These are phyloP conservation scores for Ormia ochracea DNA, from an alignment of 2,888 invertebrate species.

Conservation along the genomic window DNA sequence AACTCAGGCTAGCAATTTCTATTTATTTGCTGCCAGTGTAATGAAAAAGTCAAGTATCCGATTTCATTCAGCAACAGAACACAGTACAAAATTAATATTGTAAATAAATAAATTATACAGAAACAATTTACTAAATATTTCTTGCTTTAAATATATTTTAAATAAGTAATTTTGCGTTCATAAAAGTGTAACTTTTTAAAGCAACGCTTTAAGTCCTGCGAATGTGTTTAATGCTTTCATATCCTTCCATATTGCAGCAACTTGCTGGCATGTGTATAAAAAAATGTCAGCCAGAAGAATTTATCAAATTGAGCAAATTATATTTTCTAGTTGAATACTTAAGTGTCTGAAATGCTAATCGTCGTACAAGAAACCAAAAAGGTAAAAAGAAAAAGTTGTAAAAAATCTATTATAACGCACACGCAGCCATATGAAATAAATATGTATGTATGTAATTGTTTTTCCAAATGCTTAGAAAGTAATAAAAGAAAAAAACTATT, in stretches of 20 bases:
- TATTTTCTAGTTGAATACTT: slow-evolving; percentile 20
- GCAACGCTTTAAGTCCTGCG: too few species aligned
- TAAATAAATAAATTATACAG: too few species aligned
- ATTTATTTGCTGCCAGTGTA: too few species aligned
- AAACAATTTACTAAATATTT: too few species aligned
- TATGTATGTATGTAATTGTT: background rate
- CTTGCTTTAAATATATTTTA: too few species aligned
- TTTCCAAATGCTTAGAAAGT: slow-evolving; percentile 33
- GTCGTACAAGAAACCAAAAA: slow-evolving; percentile 11
- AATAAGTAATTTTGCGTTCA: too few species aligned
- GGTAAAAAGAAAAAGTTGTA: background rate
- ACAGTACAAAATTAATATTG: too few species aligned
- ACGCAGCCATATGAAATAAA: background rate
- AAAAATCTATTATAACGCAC: background rate
- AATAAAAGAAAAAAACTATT: slow-evolving; percentile 37
- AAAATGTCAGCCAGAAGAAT: background rate
- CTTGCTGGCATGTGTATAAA: slow-evolving; percentile 1
- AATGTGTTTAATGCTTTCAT: too few species aligned
- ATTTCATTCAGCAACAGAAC: too few species aligned
- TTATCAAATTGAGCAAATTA: background rate
- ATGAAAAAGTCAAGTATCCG: too few species aligned
- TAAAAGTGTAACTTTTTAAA: too few species aligned
- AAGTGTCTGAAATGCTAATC: slow-evolving; percentile 27
- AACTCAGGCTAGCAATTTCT: too few species aligned
- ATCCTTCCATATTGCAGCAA: background rate